These are phyloP conservation scores for Amniataba percoides DNA, from an alignment of 2,797 vertebrate genomes.

Conservation along the genomic window DNA sequence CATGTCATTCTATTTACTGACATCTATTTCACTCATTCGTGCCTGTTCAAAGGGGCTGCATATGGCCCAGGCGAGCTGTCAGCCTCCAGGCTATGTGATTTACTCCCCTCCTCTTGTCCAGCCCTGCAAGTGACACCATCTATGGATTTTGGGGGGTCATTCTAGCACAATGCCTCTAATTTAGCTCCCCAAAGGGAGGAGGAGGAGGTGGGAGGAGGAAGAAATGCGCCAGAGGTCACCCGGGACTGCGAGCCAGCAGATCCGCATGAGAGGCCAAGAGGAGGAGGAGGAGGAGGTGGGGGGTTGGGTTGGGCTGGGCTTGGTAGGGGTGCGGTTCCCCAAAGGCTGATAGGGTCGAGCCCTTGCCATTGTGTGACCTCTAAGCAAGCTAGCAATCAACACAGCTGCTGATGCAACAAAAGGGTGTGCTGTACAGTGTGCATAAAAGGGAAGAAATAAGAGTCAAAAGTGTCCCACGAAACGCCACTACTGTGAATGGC, in stretches of 20 bases:
- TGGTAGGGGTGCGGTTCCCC: slow-evolving; percentile 87
- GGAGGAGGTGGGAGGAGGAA: slow-evolving; percentile 75
- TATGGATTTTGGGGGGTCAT: slow-evolving; percentile 87
- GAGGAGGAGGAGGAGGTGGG: slow-evolving; percentile 5
- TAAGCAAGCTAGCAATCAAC: slow-evolving; percentile 76
- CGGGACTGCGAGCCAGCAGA: slow-evolving; percentile 74
- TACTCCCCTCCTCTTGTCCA: slow-evolving; percentile 75
- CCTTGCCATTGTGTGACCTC: slow-evolving; percentile 86
- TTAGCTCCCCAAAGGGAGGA: slow-evolving; percentile 84
- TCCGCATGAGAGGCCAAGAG: slow-evolving; percentile 59
- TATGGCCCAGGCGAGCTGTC: slow-evolving; percentile 62
- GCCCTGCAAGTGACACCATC: slow-evolving; percentile 78
- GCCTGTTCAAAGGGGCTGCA: slow-evolving; percentile 45
- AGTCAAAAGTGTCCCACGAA: slow-evolving; percentile 2
- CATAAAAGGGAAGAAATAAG: not conserved
- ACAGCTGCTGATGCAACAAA: slow-evolving; percentile 72
- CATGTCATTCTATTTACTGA: slow-evolving; percentile 61
- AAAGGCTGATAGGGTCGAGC: slow-evolving; percentile 86
- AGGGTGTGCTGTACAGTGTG: slow-evolving; percentile 41
- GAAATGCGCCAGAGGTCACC: slow-evolving; percentile 86
- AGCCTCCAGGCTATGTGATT: slow-evolving; percentile 75
- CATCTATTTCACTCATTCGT: slow-evolving; percentile 71
- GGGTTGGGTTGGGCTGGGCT: slow-evolving; percentile 72
- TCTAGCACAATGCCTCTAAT: slow-evolving; percentile 88
- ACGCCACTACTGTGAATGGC: not conserved